phyloP scores from a whole-genome alignment of 2,113 vertebrate genomes.

The Macaca mulatta region DNA sequence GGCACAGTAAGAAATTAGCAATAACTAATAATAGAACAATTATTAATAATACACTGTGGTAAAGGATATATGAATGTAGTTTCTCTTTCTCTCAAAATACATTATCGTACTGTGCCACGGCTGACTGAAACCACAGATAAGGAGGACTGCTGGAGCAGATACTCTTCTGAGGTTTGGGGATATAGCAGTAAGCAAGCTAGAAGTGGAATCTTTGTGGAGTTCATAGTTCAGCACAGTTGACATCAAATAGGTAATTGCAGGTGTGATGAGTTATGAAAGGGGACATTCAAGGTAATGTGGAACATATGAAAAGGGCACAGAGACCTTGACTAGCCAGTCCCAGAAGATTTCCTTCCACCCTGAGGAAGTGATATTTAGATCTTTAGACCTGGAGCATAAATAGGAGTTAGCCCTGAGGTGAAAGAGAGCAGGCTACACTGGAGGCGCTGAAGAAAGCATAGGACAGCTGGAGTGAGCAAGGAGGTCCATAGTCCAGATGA shows the following conservation, averaged over 20 bases:
- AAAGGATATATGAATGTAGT: neutral
- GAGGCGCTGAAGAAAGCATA: neutral
- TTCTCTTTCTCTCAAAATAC: neutral
- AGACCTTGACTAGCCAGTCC: neutral
- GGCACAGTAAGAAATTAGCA: neutral
- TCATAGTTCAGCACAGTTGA: neutral
- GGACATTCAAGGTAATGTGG: neutral
- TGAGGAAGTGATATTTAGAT: neutral
- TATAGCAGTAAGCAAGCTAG: neutral
- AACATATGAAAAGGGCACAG: no score
- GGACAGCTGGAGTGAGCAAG: neutral
- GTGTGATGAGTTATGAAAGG: neutral
- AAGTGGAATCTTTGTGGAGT: no score
- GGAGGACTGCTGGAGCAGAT: neutral
- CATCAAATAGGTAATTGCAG: neutral
- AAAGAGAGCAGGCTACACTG: neutral
- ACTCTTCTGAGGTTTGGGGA: neutral
- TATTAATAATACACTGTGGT: neutral
- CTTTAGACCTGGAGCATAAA: neutral
- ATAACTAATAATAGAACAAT: neutral
- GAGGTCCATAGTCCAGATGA: neutral
- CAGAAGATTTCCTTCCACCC: neutral
- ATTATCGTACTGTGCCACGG: neutral
- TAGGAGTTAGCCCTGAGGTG: neutral
- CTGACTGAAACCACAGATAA: neutral